Conservation (phyloP, 2,113 vertebrate genomes). For the Phoxinus phoxinus region DNA sequence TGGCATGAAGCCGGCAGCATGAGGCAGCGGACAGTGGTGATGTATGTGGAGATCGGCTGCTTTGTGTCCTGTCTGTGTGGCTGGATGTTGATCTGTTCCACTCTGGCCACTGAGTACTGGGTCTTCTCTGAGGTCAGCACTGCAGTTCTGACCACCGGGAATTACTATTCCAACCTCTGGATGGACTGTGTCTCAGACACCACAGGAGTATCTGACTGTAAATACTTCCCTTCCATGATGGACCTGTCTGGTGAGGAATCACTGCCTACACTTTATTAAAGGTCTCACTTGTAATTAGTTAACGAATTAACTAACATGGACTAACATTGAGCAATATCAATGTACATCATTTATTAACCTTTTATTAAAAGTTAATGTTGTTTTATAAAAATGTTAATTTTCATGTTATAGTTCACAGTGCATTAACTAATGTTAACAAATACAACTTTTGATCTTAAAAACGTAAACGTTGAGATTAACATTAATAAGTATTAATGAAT, state of each 20-base stretch:
- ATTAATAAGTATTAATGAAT: too few relatives aligned
- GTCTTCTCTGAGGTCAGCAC: conserved; percentile 87
- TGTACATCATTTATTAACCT: too few relatives aligned
- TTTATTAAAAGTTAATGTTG: too few relatives aligned
- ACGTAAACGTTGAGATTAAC: too few relatives aligned
- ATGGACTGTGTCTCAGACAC: conserved; percentile 93
- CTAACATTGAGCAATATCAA: too few relatives aligned
- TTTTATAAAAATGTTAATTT: too few relatives aligned
- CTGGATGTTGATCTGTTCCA: conserved; percentile 91
- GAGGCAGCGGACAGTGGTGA: conserved; percentile 70
- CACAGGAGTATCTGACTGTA: conserved; percentile 92
- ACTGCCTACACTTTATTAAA: not conserved
- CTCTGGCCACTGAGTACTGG: conserved; percentile 94
- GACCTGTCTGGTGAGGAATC: conserved; percentile 81
- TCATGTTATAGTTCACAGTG: too few relatives aligned
- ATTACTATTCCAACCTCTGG: conserved; percentile 94
- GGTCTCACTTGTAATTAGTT: too few relatives aligned
- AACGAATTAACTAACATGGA: too few relatives aligned
- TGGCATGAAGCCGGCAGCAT: conserved; percentile 54
- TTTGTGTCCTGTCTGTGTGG: conserved; percentile 83
- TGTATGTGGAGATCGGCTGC: conserved; percentile 86
- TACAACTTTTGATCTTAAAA: too few relatives aligned
- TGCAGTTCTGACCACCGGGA: conserved; percentile 87
- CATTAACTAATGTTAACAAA: too few relatives aligned
- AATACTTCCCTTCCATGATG: conserved; percentile 91